A percentile compares a stretch with the other conserved stretches of the same genome.
These are phyloP conservation scores for Scaeva pyrastri DNA, from an alignment of 2,888 invertebrate species.

Conservation along the genomic window DNA sequence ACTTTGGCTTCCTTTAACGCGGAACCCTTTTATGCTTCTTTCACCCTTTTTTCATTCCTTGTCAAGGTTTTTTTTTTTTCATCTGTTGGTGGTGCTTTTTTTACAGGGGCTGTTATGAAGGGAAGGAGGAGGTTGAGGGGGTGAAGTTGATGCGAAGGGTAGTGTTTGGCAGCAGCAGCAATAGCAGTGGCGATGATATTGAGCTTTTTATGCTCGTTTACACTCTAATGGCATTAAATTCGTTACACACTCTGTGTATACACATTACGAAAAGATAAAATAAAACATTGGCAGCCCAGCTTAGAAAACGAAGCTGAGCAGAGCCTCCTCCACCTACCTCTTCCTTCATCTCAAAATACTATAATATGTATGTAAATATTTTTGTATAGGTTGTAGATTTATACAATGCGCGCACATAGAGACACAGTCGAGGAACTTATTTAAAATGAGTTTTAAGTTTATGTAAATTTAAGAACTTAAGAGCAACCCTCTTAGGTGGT, in stretches of 20 bases:
- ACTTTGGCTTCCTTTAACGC: constrained; percentile 37
- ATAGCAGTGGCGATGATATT: constrained; percentile 50
- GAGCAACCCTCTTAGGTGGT: background rate
- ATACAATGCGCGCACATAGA: constrained; percentile 28
- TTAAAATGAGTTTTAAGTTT: constrained; percentile 18
- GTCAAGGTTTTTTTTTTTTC: background rate
- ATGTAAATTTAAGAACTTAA: constrained; percentile 13
- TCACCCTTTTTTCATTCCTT: constrained; percentile 16
- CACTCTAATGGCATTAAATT: constrained; percentile 71
- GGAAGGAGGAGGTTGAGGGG: background rate
- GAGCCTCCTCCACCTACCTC: background rate
- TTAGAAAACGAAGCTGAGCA: background rate
- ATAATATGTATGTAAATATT: background rate
- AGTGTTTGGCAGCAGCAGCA: background rate
- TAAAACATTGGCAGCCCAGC: constrained; percentile 34
- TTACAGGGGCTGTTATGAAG: no score
- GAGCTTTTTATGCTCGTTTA: constrained; percentile 72
- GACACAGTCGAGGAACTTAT: constrained; percentile 23
- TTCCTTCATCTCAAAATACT: background rate
- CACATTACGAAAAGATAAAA: constrained; percentile 58
- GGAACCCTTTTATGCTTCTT: constrained; percentile 34
- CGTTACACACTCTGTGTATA: constrained; percentile 63
- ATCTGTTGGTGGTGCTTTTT: background rate
- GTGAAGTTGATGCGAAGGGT: background rate
- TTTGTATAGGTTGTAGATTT: background rate